A percentile compares a stretch with the other conserved stretches of the same genome.
phyloP scores from a whole-genome alignment of 1,140 invertebrate species.

The Hycleus phaleratus region DNA sequence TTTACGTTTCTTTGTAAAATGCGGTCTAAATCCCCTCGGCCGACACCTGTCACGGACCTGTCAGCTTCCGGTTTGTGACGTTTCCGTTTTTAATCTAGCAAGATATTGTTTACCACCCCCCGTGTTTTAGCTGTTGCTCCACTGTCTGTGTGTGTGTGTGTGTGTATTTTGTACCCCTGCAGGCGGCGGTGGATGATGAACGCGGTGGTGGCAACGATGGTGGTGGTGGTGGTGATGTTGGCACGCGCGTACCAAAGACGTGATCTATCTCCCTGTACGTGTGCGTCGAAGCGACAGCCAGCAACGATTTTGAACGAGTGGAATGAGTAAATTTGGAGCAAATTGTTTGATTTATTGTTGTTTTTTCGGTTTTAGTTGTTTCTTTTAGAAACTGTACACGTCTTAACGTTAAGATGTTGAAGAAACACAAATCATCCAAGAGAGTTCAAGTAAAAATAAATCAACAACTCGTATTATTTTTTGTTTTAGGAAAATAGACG shows the following conservation, averaged over 20 bases:
- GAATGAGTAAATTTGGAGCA: slow-evolving; percentile 21
- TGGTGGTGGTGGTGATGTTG: slow-evolving; percentile 4
- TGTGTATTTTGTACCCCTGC: no score
- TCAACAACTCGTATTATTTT: background rate
- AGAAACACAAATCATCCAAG: slow-evolving; percentile 8
- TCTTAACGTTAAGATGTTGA: background rate
- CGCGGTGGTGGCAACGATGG: background rate
- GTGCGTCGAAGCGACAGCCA: slow-evolving; percentile 17
- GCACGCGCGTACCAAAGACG: slow-evolving; percentile 23
- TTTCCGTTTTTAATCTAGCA: slow-evolving; percentile 33
- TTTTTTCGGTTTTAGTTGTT: slow-evolving; percentile 4
- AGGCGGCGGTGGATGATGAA: background rate
- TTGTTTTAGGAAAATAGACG: background rate
- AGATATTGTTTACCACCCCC: slow-evolving; percentile 27
- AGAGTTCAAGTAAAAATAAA: background rate
- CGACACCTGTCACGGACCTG: slow-evolving; percentile 29
- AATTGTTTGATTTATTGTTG: slow-evolving; percentile 30
- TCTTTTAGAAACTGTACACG: slow-evolving; percentile 11
- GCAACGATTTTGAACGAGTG: slow-evolving; percentile 17
- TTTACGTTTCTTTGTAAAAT: no score
- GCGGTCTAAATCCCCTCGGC: slow-evolving; percentile 4
- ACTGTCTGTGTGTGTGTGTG: background rate
- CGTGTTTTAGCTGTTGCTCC: slow-evolving; percentile 18
- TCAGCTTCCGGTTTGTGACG: slow-evolving; percentile 28
- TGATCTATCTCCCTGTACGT: slow-evolving; percentile 22